Evolutionary conservation across 2,888 invertebrate species (phyloP).

Genomic region (Mimachlamys varia): DNA sequence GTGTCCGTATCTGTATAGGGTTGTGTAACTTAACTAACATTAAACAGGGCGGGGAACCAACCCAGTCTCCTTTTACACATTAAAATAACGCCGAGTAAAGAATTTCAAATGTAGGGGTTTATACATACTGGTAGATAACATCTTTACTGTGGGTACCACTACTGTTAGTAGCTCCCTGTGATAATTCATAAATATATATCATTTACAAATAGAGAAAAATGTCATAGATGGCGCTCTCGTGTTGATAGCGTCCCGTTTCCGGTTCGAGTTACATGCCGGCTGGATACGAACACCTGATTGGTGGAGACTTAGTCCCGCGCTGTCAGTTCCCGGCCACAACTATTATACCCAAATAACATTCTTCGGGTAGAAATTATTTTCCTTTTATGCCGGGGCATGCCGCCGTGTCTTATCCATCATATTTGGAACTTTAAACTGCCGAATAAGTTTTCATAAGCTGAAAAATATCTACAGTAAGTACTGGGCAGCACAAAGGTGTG

Average conservation of each 20-base stretch:
- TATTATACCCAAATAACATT: background rate
- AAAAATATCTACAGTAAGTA: background rate
- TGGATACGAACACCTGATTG: background rate
- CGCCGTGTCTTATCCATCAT: background rate
- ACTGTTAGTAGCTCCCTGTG: background rate
- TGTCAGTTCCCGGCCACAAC: background rate
- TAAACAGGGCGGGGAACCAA: background rate
- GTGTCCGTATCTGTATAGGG: too few species aligned
- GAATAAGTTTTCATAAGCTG: background rate
- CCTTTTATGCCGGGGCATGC: background rate
- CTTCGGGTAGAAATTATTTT: background rate
- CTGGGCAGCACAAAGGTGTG: background rate
- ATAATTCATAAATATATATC: background rate
- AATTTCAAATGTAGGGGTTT: background rate
- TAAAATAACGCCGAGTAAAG: background rate
- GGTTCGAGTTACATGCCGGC: background rate
- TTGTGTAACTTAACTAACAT: background rate
- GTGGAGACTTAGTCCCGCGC: background rate
- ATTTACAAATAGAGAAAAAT: background rate
- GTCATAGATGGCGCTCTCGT: background rate
- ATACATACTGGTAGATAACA: background rate
- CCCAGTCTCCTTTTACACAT: background rate
- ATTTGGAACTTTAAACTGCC: conserved; percentile 6
- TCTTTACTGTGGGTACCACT: background rate
- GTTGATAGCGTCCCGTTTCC: background rate